phyloP scores from a whole-genome alignment of 2,113 vertebrate species.

The Ellobius talpinus region DNA sequence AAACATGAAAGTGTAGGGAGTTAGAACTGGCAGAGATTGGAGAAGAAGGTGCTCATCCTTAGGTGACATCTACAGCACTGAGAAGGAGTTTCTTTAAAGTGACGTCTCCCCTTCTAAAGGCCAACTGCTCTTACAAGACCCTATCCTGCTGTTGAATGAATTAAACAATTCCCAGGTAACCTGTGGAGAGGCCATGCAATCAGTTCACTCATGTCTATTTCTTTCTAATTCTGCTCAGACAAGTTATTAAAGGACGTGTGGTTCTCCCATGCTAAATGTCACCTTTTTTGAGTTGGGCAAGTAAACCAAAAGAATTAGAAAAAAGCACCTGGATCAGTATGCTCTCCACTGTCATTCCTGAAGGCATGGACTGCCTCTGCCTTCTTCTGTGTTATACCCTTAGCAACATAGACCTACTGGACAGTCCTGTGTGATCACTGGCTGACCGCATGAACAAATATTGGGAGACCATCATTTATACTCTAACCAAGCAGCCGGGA shows the following conservation, averaged over 20 bases:
- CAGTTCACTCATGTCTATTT: neutral
- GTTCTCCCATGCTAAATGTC: neutral
- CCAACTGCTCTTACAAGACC: neutral
- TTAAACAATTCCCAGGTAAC: neutral
- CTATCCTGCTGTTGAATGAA: neutral
- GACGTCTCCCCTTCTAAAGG: neutral
- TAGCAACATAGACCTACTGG: neutral
- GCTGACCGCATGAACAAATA: neutral
- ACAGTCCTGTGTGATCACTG: too few relatives aligned
- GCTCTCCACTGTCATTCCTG: neutral
- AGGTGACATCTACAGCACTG: neutral
- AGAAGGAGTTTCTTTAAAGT: neutral
- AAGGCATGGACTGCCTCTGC: neutral
- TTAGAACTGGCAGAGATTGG: neutral
- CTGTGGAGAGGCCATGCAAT: neutral
- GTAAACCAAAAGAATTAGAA: neutral
- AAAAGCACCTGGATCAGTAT: neutral
- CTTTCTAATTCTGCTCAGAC: neutral
- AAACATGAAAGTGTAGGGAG: neutral
- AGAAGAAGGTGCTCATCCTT: neutral
- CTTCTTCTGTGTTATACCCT: neutral
- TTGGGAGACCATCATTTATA: neutral
- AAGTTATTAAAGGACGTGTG: neutral
- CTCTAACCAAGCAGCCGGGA: neutral
- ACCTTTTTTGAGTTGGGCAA: neutral